Evolutionary conservation across 2,797 vertebrate genomes (phyloP).

Genomic region (Oreortyx pictus): DNA sequence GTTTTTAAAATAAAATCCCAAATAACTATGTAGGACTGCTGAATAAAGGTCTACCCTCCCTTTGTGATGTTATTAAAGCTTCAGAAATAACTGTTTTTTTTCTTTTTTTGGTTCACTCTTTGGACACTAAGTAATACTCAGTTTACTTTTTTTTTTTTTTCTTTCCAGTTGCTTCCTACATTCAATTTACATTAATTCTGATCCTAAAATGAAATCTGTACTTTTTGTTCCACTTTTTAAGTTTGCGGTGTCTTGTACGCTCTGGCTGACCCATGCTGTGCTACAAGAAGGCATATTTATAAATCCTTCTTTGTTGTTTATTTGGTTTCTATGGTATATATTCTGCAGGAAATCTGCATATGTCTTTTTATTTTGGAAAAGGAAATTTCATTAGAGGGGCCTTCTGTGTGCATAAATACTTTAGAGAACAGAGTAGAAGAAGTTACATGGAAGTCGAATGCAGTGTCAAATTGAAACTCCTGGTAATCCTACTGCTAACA

Average conservation of each 20-base stretch:
- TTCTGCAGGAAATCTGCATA: neutral
- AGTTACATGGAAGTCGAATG: neutral
- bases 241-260: neutral
- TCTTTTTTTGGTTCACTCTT: neutral
- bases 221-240: neutral
- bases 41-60: neutral
- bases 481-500: neutral
- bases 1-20: neutral
- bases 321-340: neutral
- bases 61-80: neutral
- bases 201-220: neutral
- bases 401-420: neutral
- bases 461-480: neutral
- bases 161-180: neutral
- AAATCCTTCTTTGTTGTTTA: neutral
- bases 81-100: neutral
- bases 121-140: neutral
- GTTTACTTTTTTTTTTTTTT: neutral
- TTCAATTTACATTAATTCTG: neutral
- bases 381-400: neutral
- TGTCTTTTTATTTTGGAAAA: constrained; percentile 5
- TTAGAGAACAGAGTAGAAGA: constrained; percentile 1
- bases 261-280: neutral
- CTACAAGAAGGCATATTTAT: neutral
- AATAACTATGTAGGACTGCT: neutral